Evolutionary conservation across 2,797 vertebrate species (phyloP), one percentile per base, ranked within the genome.

Genomic region (Denticeps clupeoides): DNA sequence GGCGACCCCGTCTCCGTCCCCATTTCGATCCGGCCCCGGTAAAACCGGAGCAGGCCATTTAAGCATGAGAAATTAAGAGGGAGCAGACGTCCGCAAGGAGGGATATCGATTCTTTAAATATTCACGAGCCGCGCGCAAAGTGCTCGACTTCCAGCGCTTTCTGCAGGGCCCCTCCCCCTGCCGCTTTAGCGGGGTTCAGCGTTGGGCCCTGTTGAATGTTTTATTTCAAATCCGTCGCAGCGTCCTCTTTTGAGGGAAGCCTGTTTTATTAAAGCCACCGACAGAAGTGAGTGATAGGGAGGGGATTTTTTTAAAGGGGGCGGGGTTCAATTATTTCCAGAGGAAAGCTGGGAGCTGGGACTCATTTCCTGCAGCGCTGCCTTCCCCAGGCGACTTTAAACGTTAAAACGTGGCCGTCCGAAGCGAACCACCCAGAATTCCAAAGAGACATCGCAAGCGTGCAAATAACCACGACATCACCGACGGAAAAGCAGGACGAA

Each of bases 121-220:
- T 63, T 41, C 45, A 63, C 61, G 53, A 58, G 48, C 55, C 49
- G 33, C 50, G n/a, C 58, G 50, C 47, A 50, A 44, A 60, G 55
- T 49, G 58, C 45, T 41, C 33, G 48, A 63, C 52, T 55, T 58
- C 38, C 50, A 53, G 66, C 55, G 23, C 59, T 62, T 70, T 59
- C 59, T 65, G 56, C 60, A 74, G 71, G 77, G 74, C 69, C 71
- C 68, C 46, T 53, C 45, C 46, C 45, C 51, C 42, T 37, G 43
- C 43, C 45, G 55, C 41, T 56, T 57, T 62, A 47, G 45, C 27
- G 43, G 47, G 13, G 49, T 44, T 47, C 32, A 41, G 54, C 41
- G 63, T 45, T 50, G 43, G 23, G 49, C 32, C 55, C 38, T 49
- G 5, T 32, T 48, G 47, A 41, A 58, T 58, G 48, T 62, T 50